phyloP scores from a whole-genome alignment of 2,888 invertebrate species.

The Baccha elongata region DNA sequence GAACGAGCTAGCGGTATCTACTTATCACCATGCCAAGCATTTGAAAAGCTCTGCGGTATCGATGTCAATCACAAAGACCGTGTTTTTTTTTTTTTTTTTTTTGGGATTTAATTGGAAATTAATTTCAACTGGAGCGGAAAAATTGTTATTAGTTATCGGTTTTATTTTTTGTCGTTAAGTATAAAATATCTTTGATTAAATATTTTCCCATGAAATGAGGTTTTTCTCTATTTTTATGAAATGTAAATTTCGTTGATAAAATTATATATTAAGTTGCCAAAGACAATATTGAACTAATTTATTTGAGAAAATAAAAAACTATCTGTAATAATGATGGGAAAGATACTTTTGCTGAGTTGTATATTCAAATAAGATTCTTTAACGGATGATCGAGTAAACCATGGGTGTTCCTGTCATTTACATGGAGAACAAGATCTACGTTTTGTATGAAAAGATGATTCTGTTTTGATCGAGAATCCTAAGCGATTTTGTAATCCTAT shows the following conservation, averaged over 20 bases:
- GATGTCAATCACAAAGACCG: constrained; percentile 3
- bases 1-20: constrained; percentile 4
- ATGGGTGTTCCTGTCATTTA: constrained; percentile 26
- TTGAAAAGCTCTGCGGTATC: constrained; percentile 12
- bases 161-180: not conserved
- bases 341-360: constrained; percentile 1
- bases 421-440: not conserved
- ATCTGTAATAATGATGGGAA: constrained; percentile 29
- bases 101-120: constrained; percentile 50
- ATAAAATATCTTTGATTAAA: not conserved
- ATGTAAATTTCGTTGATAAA: constrained; percentile 2
- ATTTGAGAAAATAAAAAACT: constrained; percentile 29
- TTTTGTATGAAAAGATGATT: too few relatives aligned
- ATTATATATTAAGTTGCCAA: constrained; percentile 32
- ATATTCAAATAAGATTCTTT: not conserved
- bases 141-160: constrained; percentile 19
- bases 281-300: constrained; percentile 47
- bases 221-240: not conserved
- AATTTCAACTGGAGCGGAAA: constrained; percentile 43
- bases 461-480: not conserved
- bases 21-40: constrained; percentile 45
- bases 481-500: constrained; percentile 41
- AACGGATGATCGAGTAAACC: constrained; percentile 20
- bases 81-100: not conserved
- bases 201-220: constrained; percentile 9